Base-by-base conservation (phyloP, 2,113 vertebrate species). In the Albula goreensis region DNA sequence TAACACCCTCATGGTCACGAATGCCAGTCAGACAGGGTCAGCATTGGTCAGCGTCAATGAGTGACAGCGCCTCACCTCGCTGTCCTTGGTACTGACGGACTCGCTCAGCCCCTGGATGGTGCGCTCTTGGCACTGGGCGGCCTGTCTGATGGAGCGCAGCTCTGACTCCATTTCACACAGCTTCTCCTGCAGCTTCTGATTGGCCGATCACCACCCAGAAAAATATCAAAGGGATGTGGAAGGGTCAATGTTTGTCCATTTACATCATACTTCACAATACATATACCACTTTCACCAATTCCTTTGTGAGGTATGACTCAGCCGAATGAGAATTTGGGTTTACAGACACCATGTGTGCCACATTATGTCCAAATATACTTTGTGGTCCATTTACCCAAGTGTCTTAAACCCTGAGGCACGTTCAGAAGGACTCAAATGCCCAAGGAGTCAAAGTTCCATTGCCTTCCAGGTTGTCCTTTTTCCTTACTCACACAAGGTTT, bases 161-260 rank as follows among this genome's bases (percentile, higher is more conserved):
- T 99, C 96, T 25, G 88, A 94, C 92, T 96, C 96, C 96, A 98
- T 94, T 90, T 98, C 97, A 52, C 90, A 93, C 90, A 98, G 91
- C 91, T 97, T 99, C 90, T 98, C 96, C 94, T 98, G 97, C 82
- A 99, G 95, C 92, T 96, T 95, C 98, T 99, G 87, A n/a, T 57
- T 19, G 53, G 87, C 90, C n/a, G 82, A 2, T 81, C 87, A 12
- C 25, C 31, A 77, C 82, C 84, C 80, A 25, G 50, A 57, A 85
- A 3, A 80, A 22, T 2, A 2, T 0, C 57, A 6, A 25, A 77
- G 70, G 77, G 51, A 77, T 41, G 31, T 41, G 31, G 31, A 41
- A 74, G 50, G 2, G 48, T 70, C 11, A 49, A 19, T 1, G 48
- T 79, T 79, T 79, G 31, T 41, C 31, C 31, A 50, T 49, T 79